A percentile compares a stretch with the other conserved stretches of the same genome.
Conservation (phyloP, 2,888 invertebrate genomes). For the Meteorus colon region DNA sequence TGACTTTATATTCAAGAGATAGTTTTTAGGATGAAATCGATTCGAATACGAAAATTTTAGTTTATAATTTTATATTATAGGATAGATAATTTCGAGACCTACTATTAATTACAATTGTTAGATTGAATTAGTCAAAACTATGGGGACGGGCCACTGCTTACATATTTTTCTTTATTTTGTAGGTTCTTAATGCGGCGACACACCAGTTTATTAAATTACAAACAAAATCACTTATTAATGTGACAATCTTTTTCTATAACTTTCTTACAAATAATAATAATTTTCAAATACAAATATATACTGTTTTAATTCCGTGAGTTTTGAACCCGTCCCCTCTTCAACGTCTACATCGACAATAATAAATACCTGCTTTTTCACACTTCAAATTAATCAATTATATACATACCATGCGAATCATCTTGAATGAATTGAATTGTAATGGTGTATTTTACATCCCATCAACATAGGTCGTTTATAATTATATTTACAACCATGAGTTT, state of each 20-base stretch:
- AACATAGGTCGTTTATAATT: neutral
- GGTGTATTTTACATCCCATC: neutral
- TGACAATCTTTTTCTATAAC: neutral
- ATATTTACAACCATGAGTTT: neutral
- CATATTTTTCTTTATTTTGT: constrained; percentile 21
- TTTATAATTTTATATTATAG: neutral
- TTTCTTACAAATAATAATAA: neutral
- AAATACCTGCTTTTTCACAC: neutral
- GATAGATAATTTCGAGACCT: neutral
- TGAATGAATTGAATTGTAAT: neutral
- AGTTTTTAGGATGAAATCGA: neutral
- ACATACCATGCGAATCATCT: neutral
- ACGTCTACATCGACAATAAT: neutral
- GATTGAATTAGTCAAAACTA: neutral
- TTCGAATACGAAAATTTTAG: neutral
- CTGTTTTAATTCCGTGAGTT: neutral
- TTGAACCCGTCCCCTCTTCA: neutral
- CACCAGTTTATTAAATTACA: neutral
- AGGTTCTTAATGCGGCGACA: constrained; percentile 23
- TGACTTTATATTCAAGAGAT: constrained; percentile 20
- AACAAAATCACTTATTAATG: neutral
- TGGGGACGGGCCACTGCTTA: constrained; percentile 4
- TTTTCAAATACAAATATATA: neutral
- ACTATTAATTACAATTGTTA: neutral
- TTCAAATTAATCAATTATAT: neutral